These are phyloP conservation scores for Volucella inflata DNA, from an alignment of 2,888 invertebrate species.

Conservation along the genomic window DNA sequence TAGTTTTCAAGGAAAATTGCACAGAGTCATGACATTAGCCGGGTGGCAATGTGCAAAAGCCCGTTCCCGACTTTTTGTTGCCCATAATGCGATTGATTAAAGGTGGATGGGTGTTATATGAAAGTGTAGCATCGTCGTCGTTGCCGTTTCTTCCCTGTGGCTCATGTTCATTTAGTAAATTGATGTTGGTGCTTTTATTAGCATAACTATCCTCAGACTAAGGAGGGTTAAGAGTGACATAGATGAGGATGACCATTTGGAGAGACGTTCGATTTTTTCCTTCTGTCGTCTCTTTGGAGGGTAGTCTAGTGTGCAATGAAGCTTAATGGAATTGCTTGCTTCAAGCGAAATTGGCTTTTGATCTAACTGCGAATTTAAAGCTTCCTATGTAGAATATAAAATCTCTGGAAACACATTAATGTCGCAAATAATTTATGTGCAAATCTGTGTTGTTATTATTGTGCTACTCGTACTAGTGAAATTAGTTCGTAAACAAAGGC, in stretches of 20 bases:
- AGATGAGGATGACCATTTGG: conserved; percentile 37
- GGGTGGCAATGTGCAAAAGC: conserved; percentile 46
- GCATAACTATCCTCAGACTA: conserved; percentile 54
- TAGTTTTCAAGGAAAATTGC: conserved; percentile 54
- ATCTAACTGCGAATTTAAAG: conserved; percentile 32
- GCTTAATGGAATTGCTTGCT: conserved; percentile 70
- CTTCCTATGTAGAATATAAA: too few relatives aligned
- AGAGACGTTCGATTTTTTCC: background rate
- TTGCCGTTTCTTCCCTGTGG: conserved; percentile 20
- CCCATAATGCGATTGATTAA: conserved; percentile 66
- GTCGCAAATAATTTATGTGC: too few relatives aligned
- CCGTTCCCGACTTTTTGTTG: conserved; percentile 38
- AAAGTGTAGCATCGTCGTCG: conserved; percentile 44
- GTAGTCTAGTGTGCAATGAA: conserved; percentile 62
- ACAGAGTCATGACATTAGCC: conserved; percentile 71
- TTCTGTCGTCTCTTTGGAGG: background rate
- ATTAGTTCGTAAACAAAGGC: too few relatives aligned
- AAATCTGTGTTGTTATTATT: too few relatives aligned
- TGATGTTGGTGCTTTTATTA: conserved; percentile 71
- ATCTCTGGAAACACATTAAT: too few relatives aligned
- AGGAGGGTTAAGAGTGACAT: conserved; percentile 19
- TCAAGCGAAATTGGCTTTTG: conserved; percentile 71
- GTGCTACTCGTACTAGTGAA: too few relatives aligned
- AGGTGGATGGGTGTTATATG: conserved; percentile 67
- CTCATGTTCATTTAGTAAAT: conserved; percentile 71